These are phyloP conservation scores for Sebastes nivosus DNA, from an alignment of 2,797 vertebrate species.

Conservation along the genomic window DNA sequence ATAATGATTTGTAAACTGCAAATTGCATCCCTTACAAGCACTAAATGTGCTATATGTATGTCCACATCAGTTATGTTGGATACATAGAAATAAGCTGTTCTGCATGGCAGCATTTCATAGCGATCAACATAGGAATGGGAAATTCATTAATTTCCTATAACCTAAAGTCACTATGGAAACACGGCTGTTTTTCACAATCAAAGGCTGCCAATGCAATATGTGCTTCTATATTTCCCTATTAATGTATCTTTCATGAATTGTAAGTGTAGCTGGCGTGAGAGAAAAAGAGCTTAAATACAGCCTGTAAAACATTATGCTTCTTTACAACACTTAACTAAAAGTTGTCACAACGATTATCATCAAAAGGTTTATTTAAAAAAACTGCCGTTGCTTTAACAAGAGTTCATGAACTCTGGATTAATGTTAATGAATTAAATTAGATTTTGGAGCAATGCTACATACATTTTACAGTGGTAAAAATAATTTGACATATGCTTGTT, in stretches of 20 bases:
- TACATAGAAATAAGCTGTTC: background rate
- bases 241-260: background rate
- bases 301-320: background rate
- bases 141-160: background rate
- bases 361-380: background rate
- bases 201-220: background rate
- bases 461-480: background rate
- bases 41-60: background rate
- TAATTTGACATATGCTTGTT: background rate
- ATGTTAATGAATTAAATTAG: background rate
- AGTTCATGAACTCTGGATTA: background rate
- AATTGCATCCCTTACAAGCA: background rate
- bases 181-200: background rate
- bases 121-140: background rate
- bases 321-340: background rate
- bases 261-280: background rate
- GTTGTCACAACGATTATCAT: background rate
- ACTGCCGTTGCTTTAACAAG: background rate
- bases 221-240: background rate
- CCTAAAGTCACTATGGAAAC: background rate
- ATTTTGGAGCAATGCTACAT: background rate
- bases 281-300: background rate
- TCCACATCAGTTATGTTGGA: background rate
- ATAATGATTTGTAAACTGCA: background rate
- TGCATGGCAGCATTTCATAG: background rate